Base-by-base conservation (phyloP, 64 coral and sea anemone species). In the Dendrophyllia cribrosa region DNA sequence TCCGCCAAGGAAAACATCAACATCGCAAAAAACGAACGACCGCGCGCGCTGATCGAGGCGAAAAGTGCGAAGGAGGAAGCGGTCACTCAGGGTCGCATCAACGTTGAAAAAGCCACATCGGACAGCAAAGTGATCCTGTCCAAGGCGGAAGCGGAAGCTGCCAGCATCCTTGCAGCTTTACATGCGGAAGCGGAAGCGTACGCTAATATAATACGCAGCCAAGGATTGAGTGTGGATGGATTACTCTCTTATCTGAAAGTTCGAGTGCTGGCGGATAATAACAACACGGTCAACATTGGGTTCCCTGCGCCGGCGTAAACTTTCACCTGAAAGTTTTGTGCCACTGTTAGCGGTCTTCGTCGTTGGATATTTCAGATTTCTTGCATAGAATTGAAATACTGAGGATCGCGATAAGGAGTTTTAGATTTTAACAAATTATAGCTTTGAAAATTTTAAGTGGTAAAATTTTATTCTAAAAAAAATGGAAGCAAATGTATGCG, bases 1-100 rank as follows among this genome's bases (percentile, higher is more conserved):
- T 53, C 88, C 20, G 94, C 94, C 14, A 91, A 95, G 66, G 89
- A 95, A 43, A 95, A 91, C 83, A 95, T 95, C 52, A 62, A 68
- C 22, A 91, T 91, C 43, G 82, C 94, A 0, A 34, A 22, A 34
- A 81, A 78, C 16, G 82, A 95, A 73, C 82, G 94, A 23, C 94
- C 94, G 56, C 89, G 94, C 10, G 56, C 86, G 20, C 88, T 95
- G 16, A 85, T 91, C 16, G 72, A 95, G 43, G 94, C 89, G 0
- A 74, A 87, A 22, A 91, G 89, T 6, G 70, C 55, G 5, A 87
- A 81, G 66, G 74, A 95, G 59, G 83, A 95, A 23, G 94, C 94
- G 7, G 87, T 91, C 44, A 91, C 80, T 26, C 89, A 91, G 45
- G 73, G 76, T 13, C 75, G 59, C 50, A 95, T 87, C 9, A 84